Evolutionary conservation across 2,888 invertebrate genomes (phyloP), one percentile per base, ranked within the genome.

Genomic region (Dimorphilus gyrociliatus): DNA sequence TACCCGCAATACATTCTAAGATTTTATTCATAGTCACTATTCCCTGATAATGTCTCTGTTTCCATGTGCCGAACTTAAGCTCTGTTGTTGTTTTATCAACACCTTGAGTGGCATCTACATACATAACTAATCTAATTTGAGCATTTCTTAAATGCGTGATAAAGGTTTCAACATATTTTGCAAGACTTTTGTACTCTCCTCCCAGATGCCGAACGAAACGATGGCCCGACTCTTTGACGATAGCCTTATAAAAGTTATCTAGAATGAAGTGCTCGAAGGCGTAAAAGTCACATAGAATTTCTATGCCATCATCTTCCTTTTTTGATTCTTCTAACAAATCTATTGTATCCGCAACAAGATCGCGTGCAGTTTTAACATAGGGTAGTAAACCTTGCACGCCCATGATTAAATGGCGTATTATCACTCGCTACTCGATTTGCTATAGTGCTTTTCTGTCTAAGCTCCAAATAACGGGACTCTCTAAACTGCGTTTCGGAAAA

Each of bases 231-330:
- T 45, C 27, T 6, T 32, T 25, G 13, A 36, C 29, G 14, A 55
- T 25, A 17, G 45, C 41, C 8, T 36, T 39, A 47, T 48, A 51
- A 17, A 56, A 50, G n/a, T 42, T 41, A 2, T 33, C 16, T 8
- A 45, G 8, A n/a, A 56, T 31, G 12, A 45, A 33, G 8, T 53
- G 48, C 29, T 53, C 38, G 35, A 55, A 55, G 8, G 44, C 42
- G 35, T 53, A 55, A 30, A 42, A 58, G 29, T 58, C 57, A 2
- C 53, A 50, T 13, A 58, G 42, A 18, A 58, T 43, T 36, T 54
- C 51, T 17, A 58, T 47, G 3, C 51, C 53, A 19, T 38, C 36
- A 24, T 33, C 33, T 10, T 40, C 29, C 21, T 36, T 32, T n/a
- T n/a, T n/a, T 3, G 57, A 52, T 1, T 47, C 40, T 30, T 51